Base-by-base conservation (phyloP, 2,888 invertebrate species). In the Danaus chrysippus region DNA sequence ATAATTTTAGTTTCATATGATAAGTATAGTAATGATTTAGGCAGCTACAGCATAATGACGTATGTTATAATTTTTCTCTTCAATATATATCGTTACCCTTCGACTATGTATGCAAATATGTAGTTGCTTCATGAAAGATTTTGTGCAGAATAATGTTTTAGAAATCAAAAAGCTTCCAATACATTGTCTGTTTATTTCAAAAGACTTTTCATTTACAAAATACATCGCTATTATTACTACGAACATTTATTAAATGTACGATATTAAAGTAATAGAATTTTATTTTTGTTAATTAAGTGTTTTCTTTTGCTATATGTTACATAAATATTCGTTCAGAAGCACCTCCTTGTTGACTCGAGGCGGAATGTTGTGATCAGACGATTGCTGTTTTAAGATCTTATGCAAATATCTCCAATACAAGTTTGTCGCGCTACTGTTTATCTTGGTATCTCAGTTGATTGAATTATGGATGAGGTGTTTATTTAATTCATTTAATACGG, bases 331-430 rank as follows among this genome's bases (percentile, higher is more conserved):
- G 74, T 73, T 69, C 72, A 72, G 70, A 75, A 75, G 77, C 70
- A 71, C 74, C 76, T 75, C 71, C 69, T 66, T 81, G 77, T 82
- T 82, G 81, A 84, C 81, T 82, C 71, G 72, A 65, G 75, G 76
- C 77, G 79, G 83, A 82, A 81, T 81, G 81, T 78, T 78, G 79
- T 79, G 83, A 86, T 85, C 82, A 79, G 72, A 68, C 78, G 79
- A 83, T 84, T 83, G 85, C 81, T 82, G 83, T 83, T 84, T 83
- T 85, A 84, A 86, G 84, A 83, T 84, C 84, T 84, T 84, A 83
- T 83, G 84, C 81, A 85, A 85, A 86, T 84, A 81, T 68, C 77
- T 76, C 74, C 70, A 78, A 76, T 74, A 63, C 74, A 75, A 82
- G 79, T 82, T 83, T 82, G 79, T 81, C 79, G 78, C 72, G 74